Conservation (phyloP, 1,140 invertebrate genomes). For the Leptopilina boulardi region DNA sequence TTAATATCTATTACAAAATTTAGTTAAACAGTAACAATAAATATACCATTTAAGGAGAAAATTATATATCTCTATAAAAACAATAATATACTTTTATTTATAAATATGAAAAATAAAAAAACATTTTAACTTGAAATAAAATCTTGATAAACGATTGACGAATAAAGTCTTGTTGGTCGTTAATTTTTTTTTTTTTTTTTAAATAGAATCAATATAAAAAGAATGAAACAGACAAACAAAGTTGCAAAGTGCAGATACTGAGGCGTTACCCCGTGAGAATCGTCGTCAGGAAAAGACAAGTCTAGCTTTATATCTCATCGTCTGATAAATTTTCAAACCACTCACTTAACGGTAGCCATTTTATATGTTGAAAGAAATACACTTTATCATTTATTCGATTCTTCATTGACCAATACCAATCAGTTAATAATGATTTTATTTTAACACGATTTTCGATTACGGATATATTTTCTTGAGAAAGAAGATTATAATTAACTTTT, state of each 20-base stretch:
- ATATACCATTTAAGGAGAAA: background rate
- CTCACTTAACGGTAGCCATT: constrained; percentile 39
- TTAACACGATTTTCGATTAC: background rate
- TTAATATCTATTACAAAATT: background rate
- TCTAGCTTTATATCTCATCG: constrained; percentile 55
- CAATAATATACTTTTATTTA: no score
- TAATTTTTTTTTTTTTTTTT: constrained; percentile 26
- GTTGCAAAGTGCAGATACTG: constrained; percentile 39
- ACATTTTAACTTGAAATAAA: background rate
- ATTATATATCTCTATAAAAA: no score
- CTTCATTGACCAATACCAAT: background rate
- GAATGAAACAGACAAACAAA: constrained; percentile 38
- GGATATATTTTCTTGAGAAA: no score
- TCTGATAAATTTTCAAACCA: constrained; percentile 47
- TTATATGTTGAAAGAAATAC: constrained; percentile 7
- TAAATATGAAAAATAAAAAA: no score
- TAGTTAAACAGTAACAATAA: background rate
- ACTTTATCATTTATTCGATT: background rate
- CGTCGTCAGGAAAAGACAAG: constrained; percentile 53
- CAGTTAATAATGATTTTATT: background rate
- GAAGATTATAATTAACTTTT: no score
- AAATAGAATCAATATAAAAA: no score
- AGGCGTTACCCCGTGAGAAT: constrained; percentile 49
- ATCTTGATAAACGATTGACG: constrained; percentile 13
- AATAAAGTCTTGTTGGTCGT: background rate